These are phyloP conservation scores for Ornithoptera alexandrae DNA, from an alignment of 2,888 invertebrate species.

Conservation along the genomic window DNA sequence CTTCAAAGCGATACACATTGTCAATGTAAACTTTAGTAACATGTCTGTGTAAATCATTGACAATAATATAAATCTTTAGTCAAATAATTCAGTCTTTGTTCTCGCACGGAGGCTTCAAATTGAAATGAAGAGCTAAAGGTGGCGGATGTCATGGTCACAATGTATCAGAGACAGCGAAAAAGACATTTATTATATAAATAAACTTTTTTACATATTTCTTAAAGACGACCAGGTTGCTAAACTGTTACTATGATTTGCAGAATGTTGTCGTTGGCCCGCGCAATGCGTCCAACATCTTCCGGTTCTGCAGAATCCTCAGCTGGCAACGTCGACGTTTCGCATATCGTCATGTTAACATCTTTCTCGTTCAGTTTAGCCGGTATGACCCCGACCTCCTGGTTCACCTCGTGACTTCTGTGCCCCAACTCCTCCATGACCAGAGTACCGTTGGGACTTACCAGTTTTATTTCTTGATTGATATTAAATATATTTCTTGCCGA, in stretches of 20 bases:
- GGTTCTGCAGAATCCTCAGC: conserved; percentile 21
- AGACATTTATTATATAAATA: too few species aligned
- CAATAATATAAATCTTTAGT: too few species aligned
- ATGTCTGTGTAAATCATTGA: too few species aligned
- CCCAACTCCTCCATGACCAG: conserved; percentile 16
- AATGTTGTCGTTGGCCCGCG: conserved; percentile 50
- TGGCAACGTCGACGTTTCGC: conserved; percentile 53
- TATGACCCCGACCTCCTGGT: conserved; percentile 48
- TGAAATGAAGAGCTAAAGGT: too few species aligned
- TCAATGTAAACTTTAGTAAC: too few species aligned
- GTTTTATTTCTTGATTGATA: conserved; percentile 70
- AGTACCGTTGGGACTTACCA: conserved; percentile 46
- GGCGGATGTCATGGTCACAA: too few species aligned
- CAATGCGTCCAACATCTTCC: conserved; percentile 40
- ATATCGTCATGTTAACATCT: conserved; percentile 62
- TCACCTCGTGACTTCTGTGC: conserved; percentile 37
- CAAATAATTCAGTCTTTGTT: too few species aligned
- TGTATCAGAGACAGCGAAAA: too few species aligned
- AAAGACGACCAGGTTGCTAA: conserved; percentile 34
- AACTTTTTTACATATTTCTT: too few species aligned
- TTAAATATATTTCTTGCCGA: conserved; percentile 57
- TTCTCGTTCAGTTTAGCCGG: conserved; percentile 40
- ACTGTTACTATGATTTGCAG: conserved; percentile 63
- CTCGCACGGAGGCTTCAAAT: too few species aligned
- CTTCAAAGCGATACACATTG: too few species aligned